Base-by-base conservation (phyloP, 2,113 vertebrate species). In the Taurulus bubalis region DNA sequence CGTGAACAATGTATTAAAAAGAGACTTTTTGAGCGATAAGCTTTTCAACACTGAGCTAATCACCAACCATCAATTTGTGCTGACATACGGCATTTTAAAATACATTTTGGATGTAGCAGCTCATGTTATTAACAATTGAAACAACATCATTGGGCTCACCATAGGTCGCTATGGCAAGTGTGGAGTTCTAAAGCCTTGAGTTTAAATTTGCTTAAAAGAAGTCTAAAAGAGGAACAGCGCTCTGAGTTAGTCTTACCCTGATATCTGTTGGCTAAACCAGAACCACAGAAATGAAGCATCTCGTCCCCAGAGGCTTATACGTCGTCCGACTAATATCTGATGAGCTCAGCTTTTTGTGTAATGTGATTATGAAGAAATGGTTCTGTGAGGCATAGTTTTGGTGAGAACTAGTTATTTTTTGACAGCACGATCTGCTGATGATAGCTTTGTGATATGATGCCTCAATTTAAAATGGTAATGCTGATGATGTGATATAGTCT, bases 41-140 rank as follows among this genome's bases (percentile, higher is more conserved):
- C 70, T 63, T 64, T 78, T 65, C 58, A 82, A 79, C 22, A 40
- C 15, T 8, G 2, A 34, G 11, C 3, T 38, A 69, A 84, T 68
- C 34, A 26, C 22, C 16, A 26, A 16, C 22, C 32, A 53, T 58
- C 42, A 47, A 7, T 71, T 30, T 51, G 8, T 36, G 20, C n/a
- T 56, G 66, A 42, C 64, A 59, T 9, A 1, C 22, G 18, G 9
- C 12, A 26, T 71, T 71, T 45, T 34, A 77, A 72, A 56, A 47
- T 1, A 28, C 0, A 1, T 32, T 66, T 42, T 30, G 11, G 30
- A 30, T 8, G 24, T 6, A 22, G 15, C 34, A 38, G 11, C 2
- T 30, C 24, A 22, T 26, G 51, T 32, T 6, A 70, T 47, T 65
- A 49, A 16, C 30, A 2, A 42, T 16, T n/a, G 22, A 14, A 66